phyloP scores from a whole-genome alignment of 2,797 vertebrate species.

The Fringilla coelebs region DNA sequence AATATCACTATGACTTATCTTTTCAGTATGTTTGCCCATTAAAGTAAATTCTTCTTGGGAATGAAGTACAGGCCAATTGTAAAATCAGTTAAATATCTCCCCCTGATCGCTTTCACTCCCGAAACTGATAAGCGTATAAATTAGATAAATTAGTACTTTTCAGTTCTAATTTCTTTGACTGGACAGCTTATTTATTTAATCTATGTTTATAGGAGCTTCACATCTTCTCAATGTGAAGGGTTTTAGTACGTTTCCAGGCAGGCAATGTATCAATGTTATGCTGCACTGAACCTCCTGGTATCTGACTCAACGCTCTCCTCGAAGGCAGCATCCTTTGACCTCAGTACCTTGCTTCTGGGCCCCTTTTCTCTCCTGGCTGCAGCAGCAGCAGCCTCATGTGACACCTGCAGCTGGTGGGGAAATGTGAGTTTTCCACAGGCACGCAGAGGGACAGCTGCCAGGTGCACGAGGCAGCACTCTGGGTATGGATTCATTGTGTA shows the following conservation, averaged over 20 bases:
- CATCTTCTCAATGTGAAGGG: not conserved
- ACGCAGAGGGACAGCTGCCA: not conserved
- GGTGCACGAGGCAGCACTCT: not conserved
- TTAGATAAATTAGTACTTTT: not conserved
- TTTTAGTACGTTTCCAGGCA: not conserved
- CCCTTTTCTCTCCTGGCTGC: not conserved
- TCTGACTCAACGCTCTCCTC: not conserved
- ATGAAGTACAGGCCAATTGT: not conserved
- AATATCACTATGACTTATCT: not conserved
- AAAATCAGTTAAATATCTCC: not conserved
- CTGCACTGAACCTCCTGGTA: not conserved
- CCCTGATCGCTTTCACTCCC: not conserved
- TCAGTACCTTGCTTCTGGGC: not conserved
- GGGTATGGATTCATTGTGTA: not conserved
- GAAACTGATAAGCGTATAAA: not conserved
- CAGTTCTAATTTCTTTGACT: not conserved
- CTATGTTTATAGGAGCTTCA: not conserved
- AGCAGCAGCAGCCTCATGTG: not conserved
- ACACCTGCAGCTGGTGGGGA: not conserved
- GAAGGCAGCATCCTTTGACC: not conserved
- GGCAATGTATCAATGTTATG: not conserved
- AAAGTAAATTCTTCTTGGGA: not conserved
- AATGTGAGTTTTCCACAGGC: not conserved
- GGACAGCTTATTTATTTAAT: not conserved
- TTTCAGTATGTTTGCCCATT: not conserved